Conservation (phyloP, 2,888 invertebrate species). For the Scaptomyza polygonia region DNA sequence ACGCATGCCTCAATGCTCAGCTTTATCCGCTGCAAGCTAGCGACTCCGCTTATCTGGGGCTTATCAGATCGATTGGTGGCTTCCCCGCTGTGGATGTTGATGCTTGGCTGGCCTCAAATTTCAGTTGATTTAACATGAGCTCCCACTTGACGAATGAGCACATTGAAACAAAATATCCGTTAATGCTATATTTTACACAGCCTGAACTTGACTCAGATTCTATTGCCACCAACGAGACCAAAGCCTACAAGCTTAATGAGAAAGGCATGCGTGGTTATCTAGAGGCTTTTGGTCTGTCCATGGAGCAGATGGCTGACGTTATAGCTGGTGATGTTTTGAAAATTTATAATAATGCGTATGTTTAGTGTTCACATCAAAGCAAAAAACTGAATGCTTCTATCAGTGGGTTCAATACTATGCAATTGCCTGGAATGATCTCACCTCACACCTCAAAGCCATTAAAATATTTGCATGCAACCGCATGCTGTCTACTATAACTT, state of each 20-base stretch:
- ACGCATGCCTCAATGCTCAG: conserved; percentile 69
- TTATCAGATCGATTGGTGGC: conserved; percentile 79
- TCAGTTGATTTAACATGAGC: conserved; percentile 83
- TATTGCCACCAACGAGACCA: conserved; percentile 70
- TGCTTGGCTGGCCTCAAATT: conserved; percentile 70
- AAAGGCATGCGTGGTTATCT: conserved; percentile 76
- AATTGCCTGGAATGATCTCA: conserved; percentile 74
- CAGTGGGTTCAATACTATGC: conserved; percentile 71
- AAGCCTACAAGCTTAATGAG: conserved; percentile 73
- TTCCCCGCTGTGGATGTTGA: conserved; percentile 80
- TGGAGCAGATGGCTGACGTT: conserved; percentile 50
- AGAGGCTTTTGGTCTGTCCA: conserved; percentile 62
- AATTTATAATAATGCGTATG: conserved; percentile 49
- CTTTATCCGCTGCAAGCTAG: conserved; percentile 71
- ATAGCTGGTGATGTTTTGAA: conserved; percentile 62
- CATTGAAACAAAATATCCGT: conserved; percentile 68
- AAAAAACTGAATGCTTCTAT: conserved; percentile 12
- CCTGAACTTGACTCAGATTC: conserved; percentile 81
- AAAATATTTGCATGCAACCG: conserved; percentile 71
- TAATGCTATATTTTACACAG: conserved; percentile 72
- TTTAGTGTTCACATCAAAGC: conserved; percentile 31
- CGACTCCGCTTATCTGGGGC: conserved; percentile 71
- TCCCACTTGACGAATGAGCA: conserved; percentile 76
- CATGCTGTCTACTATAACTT: conserved; percentile 81
- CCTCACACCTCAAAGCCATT: conserved; percentile 69